phyloP scores from a whole-genome alignment of 2,888 invertebrate species.

The Drosophila prolongata region DNA sequence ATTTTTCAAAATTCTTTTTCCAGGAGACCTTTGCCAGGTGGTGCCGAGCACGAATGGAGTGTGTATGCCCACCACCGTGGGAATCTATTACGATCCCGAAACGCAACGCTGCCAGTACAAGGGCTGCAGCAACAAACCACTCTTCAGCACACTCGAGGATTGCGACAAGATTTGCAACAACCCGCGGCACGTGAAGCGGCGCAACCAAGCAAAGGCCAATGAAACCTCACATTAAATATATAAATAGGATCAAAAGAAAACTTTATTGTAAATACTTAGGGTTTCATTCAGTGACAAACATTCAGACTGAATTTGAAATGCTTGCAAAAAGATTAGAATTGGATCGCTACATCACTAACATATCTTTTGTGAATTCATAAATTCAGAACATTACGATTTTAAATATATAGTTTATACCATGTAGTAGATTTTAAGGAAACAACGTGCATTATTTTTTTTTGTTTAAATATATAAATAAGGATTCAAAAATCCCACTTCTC shows the following conservation, averaged over 20 bases:
- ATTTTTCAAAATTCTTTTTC: not conserved
- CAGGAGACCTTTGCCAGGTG: slow-evolving; percentile 80
- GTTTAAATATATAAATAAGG: not conserved
- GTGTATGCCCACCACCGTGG: slow-evolving; percentile 78
- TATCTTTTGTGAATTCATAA: not conserved
- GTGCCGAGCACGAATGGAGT: slow-evolving; percentile 78
- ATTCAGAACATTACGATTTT: no score
- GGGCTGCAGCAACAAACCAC: slow-evolving; percentile 79
- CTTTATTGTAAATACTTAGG: slow-evolving; percentile 32
- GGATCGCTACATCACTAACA: not conserved
- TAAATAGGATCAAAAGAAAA: slow-evolving; percentile 15
- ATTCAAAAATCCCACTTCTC: no score
- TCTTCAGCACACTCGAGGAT: slow-evolving; percentile 77
- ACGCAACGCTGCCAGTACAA: slow-evolving; percentile 80
- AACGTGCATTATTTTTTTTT: not conserved
- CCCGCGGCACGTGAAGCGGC: slow-evolving; percentile 66
- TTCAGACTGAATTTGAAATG: not conserved
- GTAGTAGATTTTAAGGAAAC: no score
- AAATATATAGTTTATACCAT: no score
- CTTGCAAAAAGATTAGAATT: not conserved
- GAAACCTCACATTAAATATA: slow-evolving; percentile 63
- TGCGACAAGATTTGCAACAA: slow-evolving; percentile 82
- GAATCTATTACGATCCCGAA: slow-evolving; percentile 81
- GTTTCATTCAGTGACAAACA: not conserved
- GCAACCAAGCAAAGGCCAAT: slow-evolving; percentile 54